These are phyloP conservation scores for Oscheius sp. DNA, from an alignment of 2,888 invertebrate species.

Conservation along the genomic window DNA sequence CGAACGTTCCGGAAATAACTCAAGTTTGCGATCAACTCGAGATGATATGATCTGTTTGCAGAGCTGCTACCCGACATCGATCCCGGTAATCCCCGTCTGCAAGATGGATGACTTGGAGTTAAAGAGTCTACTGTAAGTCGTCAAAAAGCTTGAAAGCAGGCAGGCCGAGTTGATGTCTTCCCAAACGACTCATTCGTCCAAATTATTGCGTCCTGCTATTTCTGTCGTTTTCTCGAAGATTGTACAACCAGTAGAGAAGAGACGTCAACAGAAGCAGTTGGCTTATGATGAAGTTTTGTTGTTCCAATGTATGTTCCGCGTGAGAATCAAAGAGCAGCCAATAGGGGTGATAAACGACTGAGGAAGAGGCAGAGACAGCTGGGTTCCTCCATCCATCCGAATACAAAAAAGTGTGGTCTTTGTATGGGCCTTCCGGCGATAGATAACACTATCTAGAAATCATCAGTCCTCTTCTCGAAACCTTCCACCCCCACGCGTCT, in stretches of 20 bases:
- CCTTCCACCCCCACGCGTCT: not conserved
- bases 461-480: not conserved
- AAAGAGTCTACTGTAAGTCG: not conserved
- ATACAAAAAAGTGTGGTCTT: not conserved
- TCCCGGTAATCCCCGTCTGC: not conserved
- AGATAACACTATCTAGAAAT: conserved; percentile 24
- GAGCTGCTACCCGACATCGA: not conserved
- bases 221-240: not conserved
- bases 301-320: not conserved
- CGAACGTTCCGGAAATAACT: not conserved
- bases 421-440: conserved; percentile 8
- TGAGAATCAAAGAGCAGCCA: not conserved
- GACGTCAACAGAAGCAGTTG: not conserved
- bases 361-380: not conserved
- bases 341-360: not conserved
- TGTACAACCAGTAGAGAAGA: not conserved
- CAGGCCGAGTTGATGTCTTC: not conserved
- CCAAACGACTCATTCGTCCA: conserved; percentile 1
- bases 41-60: conserved; percentile 21
- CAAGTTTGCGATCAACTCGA: not conserved
- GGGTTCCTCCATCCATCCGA: not conserved
- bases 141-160: not conserved
- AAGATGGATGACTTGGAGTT: not conserved
- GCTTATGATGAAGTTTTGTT: not conserved
- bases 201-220: not conserved